These are phyloP conservation scores for Myzus persicae DNA, from an alignment of 1,140 invertebrate species.

Conservation along the genomic window DNA sequence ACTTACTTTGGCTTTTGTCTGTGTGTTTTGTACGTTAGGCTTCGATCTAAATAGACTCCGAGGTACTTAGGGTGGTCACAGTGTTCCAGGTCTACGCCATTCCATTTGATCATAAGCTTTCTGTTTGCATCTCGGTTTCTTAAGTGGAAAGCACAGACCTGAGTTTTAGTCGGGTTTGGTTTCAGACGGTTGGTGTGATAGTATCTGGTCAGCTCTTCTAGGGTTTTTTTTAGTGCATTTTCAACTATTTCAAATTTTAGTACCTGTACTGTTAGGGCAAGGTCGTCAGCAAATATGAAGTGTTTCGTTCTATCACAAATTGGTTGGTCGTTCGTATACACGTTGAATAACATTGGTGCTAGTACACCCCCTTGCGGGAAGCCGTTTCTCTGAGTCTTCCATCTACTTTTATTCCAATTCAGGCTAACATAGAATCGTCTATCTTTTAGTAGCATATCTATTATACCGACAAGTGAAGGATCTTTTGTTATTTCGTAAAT, in stretches of 20 bases:
- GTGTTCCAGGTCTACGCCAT: no score
- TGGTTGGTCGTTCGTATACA: constrained; percentile 62
- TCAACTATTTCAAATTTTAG: constrained; percentile 40
- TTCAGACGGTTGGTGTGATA: no score
- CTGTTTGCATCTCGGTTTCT: no score
- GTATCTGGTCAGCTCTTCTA: not conserved
- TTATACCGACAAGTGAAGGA: constrained; percentile 19
- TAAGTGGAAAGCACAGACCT: no score
- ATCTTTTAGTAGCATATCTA: constrained; percentile 57
- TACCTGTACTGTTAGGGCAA: constrained; percentile 59
- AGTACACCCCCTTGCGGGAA: constrained; percentile 63
- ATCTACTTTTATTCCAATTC: constrained; percentile 52
- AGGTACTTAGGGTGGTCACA: no score
- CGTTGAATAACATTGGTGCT: constrained; percentile 62
- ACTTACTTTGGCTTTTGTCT: no score
- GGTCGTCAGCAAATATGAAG: constrained; percentile 61
- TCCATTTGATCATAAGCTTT: no score
- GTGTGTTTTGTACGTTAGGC: no score
- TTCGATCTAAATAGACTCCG: no score
- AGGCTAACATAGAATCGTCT: constrained; percentile 59
- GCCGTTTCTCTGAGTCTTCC: constrained; percentile 59
- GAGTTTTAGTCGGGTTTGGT: no score
- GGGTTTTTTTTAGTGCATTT: constrained; percentile 35
- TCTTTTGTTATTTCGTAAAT: constrained; percentile 50
- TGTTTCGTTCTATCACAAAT: constrained; percentile 32